Evolutionary conservation across 2,888 invertebrate species (phyloP), one percentile per base, ranked within the genome.

Genomic region (Drosophila quinaria): DNA sequence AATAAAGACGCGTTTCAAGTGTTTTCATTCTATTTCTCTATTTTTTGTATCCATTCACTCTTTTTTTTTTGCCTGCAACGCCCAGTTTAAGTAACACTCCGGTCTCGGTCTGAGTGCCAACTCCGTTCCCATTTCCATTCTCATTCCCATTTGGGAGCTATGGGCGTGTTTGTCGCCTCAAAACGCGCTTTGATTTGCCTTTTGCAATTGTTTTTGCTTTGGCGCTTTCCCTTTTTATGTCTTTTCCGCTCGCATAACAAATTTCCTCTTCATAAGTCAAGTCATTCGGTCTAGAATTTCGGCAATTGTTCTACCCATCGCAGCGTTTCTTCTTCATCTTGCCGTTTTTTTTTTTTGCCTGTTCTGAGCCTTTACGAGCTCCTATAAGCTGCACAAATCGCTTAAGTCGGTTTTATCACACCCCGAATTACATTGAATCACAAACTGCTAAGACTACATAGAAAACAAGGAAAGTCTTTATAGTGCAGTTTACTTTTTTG

Each of bases 221-320:
- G 55, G 37, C 37, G 47, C 50, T 76, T 61, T 54, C 56, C 66
- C 60, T 64, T 76, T 78, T 80, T 73, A 60, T 80, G 64, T 67
- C 52, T 63, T 31, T 52, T 41, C 59, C 46, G 51, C 49, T 51
- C 49, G 58, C 71, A 80, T 68, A 74, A 78, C 87, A 70, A 83
- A 81, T 81, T 74, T 81, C 65, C 85, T 81, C 78, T 78, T 74
- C 81, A 81, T 87, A 80, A 71, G 77, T 74, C 77, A 77, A 78
- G 66, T 68, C 70, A 65, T 74, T 71, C 50, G 46, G 17, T 67
- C 58, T 39, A 59, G 37, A 56, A 56, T 63, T 46, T 61, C 35
- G 56, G 73, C 72, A 72, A 47, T 63, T 68, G 78, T 41, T 62
- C n/a, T 33, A 44, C 31, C 22, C 62, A 13, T 37, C 13, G 29